These are phyloP conservation scores for Triplophysa yarkandensis DNA, from an alignment of 2,797 vertebrate species.

Conservation along the genomic window DNA sequence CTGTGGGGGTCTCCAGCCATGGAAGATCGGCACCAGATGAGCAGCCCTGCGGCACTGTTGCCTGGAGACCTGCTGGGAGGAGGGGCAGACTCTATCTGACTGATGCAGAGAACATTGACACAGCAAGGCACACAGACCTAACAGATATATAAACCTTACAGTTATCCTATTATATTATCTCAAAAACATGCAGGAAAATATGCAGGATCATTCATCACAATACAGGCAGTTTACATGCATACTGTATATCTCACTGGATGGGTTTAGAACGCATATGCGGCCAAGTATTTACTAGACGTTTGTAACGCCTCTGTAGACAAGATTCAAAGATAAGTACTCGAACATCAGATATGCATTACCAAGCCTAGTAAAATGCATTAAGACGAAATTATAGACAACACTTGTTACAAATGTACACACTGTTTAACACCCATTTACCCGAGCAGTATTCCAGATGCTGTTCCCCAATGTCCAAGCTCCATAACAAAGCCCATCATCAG, in stretches of 20 bases:
- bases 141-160: conserved; percentile 46
- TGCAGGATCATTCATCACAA: conserved; percentile 37
- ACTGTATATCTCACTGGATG: conserved; percentile 10
- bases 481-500: conserved; percentile 31
- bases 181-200: conserved; percentile 33
- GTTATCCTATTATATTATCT: conserved; percentile 49
- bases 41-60: conserved; percentile 95
- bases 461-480: conserved; percentile 53
- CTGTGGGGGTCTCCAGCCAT: conserved; percentile 92
- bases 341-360: conserved; percentile 37
- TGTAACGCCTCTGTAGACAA: conserved; percentile 24
- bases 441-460: conserved; percentile 46
- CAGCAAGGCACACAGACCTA: conserved; percentile 34
- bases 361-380: conserved; percentile 53
- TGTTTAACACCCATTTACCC: conserved; percentile 41
- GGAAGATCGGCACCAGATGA: conserved; percentile 97
- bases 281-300: conserved; percentile 50
- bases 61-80: conserved; percentile 97
- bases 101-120: conserved; percentile 50
- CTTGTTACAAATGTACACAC: conserved; percentile 62
- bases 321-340: conserved; percentile 45
- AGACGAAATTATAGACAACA: conserved; percentile 55
- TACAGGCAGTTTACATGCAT: conserved; percentile 26
- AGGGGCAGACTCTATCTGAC: conserved; percentile 91
- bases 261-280: conserved; percentile 32